Evolutionary conservation across 2,797 vertebrate genomes (phyloP).

Genomic region (Chelon labrosus): DNA sequence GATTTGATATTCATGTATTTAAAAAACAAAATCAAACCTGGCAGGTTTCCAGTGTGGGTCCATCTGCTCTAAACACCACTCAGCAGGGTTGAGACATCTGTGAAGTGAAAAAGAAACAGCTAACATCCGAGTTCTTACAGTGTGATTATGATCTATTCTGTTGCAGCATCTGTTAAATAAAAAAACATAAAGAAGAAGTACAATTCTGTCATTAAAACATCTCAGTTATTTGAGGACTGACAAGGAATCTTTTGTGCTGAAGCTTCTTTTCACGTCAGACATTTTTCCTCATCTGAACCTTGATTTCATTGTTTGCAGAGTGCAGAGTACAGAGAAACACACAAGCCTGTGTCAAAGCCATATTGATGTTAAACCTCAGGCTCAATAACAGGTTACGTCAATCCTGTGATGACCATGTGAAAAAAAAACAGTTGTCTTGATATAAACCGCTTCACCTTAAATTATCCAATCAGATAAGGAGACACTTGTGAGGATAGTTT

Average conservation of each 20-base stretch:
- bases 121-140: too few species aligned
- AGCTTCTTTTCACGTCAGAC: neutral
- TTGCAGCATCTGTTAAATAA: neutral
- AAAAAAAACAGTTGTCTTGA: too few species aligned
- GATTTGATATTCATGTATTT: neutral
- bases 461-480: conserved; percentile 57
- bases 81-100: conserved; percentile 64
- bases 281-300: neutral
- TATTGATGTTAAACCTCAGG: too few species aligned
- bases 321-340: too few species aligned
- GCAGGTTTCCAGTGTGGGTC: conserved; percentile 27
- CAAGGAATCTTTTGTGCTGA: neutral
- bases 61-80: conserved; percentile 19
- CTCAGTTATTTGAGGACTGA: neutral
- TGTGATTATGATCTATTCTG: too few species aligned
- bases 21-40: conserved; percentile 41
- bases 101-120: conserved; percentile 11
- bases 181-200: neutral
- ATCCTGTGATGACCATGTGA: too few species aligned
- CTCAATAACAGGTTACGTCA: too few species aligned
- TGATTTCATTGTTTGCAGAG: too few species aligned
- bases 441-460: conserved; percentile 38
- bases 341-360: too few species aligned
- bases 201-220: neutral
- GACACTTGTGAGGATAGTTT: conserved; percentile 15